Conservation (phyloP, 2,797 vertebrate species). For the Channallabes apus region DNA sequence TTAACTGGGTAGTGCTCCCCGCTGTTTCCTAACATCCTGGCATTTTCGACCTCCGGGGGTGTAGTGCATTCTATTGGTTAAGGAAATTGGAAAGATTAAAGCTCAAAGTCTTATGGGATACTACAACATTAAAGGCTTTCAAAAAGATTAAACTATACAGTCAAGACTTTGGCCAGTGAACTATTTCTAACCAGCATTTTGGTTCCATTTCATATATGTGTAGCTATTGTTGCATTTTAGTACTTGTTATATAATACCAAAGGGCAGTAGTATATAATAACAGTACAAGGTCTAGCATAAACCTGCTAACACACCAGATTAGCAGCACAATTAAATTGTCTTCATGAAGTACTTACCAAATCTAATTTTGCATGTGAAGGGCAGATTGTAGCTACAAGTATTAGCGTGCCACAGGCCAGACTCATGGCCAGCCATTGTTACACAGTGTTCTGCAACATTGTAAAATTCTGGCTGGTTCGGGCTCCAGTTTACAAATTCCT, state of each 20-base stretch:
- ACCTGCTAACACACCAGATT: not conserved
- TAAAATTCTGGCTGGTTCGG: slow-evolving; percentile 94
- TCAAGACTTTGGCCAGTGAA: not conserved
- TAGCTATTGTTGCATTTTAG: not conserved
- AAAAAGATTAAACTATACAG: not conserved
- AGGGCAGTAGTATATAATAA: not conserved
- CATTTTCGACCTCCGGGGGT: slow-evolving; percentile 83
- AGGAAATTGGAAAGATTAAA: slow-evolving; percentile 18
- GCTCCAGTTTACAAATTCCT: slow-evolving; percentile 93
- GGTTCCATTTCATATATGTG: not conserved
- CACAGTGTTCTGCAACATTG: slow-evolving; percentile 85
- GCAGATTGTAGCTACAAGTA: slow-evolving; percentile 92
- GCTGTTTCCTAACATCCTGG: slow-evolving; percentile 77
- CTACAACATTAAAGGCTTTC: not conserved
- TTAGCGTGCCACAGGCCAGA: slow-evolving; percentile 88
- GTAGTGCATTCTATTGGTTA: slow-evolving; percentile 81
- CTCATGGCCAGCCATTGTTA: slow-evolving; percentile 95
- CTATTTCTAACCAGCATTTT: not conserved
- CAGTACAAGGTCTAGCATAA: not conserved
- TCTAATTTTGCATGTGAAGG: slow-evolving; percentile 93
- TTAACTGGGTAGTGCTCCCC: slow-evolving; percentile 82
- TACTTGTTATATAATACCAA: not conserved
- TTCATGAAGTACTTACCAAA: slow-evolving; percentile 74
- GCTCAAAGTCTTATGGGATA: not conserved
- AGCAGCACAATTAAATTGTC: not conserved